Percentiles rank a stretch among this genome's conserved stretches.
These are phyloP conservation scores for Bicyclus anynana DNA, from an alignment of 1,140 invertebrate genomes.

Conservation along the genomic window DNA sequence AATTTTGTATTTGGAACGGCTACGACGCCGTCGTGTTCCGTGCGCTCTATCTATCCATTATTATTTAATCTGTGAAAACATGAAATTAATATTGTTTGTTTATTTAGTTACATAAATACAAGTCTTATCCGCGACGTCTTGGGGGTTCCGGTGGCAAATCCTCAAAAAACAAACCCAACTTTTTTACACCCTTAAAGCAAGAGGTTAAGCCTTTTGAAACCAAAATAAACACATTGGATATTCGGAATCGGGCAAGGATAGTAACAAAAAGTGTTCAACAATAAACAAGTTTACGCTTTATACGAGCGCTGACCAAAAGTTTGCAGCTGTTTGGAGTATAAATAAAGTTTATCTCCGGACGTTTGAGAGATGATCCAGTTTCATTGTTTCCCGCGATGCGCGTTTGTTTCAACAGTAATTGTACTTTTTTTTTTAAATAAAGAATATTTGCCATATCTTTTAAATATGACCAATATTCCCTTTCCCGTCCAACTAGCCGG, in stretches of 20 bases:
- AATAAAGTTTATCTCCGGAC: slow-evolving; percentile 73
- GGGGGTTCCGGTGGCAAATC: slow-evolving; percentile 23
- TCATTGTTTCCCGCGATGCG: slow-evolving; percentile 53
- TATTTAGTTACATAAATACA: not conserved
- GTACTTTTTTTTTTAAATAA: too few species aligned
- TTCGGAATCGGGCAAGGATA: slow-evolving; percentile 45
- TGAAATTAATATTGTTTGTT: too few species aligned
- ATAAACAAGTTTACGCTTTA: slow-evolving; percentile 56
- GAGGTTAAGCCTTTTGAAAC: slow-evolving; percentile 30
- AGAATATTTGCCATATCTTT: too few species aligned
- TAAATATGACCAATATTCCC: too few species aligned
- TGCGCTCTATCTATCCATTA: too few species aligned
- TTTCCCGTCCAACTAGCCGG: too few species aligned
- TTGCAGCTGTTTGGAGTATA: slow-evolving; percentile 72
- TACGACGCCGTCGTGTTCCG: too few species aligned
- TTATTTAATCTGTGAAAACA: too few species aligned
- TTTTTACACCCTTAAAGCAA: slow-evolving; percentile 28
- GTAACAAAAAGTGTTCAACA: slow-evolving; percentile 67
- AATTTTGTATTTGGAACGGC: too few species aligned
- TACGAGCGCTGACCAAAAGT: slow-evolving; percentile 68
- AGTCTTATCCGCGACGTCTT: slow-evolving; percentile 4
- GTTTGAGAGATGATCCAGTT: slow-evolving; percentile 60
- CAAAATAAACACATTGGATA: slow-evolving; percentile 35
- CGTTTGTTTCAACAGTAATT: slow-evolving; percentile 44
- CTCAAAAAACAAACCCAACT: slow-evolving; percentile 21